These are phyloP conservation scores for Machaerirhynchus nigripectus DNA, from an alignment of 2,113 vertebrate species.

Conservation along the genomic window DNA sequence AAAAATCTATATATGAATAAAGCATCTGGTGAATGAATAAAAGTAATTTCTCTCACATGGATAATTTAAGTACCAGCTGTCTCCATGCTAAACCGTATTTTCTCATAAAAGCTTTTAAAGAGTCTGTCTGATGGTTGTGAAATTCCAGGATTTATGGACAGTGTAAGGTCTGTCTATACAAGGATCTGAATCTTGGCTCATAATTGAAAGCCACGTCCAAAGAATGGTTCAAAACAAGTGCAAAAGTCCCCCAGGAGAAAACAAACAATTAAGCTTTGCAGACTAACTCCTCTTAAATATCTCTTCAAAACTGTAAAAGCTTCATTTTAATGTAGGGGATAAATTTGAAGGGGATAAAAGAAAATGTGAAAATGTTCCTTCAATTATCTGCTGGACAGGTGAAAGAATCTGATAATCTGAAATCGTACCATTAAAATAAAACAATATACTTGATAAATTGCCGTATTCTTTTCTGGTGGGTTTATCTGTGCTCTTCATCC, in stretches of 20 bases:
- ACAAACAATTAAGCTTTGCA: constrained; percentile 29
- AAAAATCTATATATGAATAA: constrained; percentile 65
- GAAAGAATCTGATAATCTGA: neutral
- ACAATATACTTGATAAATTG: neutral
- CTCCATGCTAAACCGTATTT: constrained; percentile 61
- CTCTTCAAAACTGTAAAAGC: neutral
- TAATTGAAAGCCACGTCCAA: constrained; percentile 5
- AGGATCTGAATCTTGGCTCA: neutral
- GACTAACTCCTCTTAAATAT: neutral
- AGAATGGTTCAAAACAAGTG: constrained; percentile 1
- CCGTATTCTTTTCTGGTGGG: neutral
- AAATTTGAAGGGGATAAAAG: neutral
- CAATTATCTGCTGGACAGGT: neutral
- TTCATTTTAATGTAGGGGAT: neutral
- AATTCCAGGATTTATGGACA: constrained; percentile 54
- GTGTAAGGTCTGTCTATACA: neutral
- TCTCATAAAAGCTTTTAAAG: constrained; percentile 69
- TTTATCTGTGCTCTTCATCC: neutral
- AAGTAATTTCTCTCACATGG: constrained; percentile 63
- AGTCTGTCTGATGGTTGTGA: constrained; percentile 35
- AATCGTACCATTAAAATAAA: neutral
- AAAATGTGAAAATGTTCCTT: neutral
- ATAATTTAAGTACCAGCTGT: constrained; percentile 70
- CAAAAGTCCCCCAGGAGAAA: neutral
- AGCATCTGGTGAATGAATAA: constrained; percentile 65